phyloP scores from a whole-genome alignment of 1,140 invertebrate species.

The Adoxophyes honmai region DNA sequence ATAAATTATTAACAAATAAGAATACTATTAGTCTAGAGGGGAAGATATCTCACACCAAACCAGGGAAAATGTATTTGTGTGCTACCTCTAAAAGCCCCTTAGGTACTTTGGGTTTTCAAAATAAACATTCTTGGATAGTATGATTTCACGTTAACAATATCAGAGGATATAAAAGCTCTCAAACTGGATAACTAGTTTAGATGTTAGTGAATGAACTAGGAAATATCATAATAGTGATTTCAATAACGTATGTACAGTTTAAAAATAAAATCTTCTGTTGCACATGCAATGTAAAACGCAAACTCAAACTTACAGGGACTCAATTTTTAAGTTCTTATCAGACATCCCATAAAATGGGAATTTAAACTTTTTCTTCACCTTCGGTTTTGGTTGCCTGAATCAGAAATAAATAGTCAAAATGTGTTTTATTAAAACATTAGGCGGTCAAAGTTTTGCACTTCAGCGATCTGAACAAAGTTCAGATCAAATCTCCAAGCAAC shows the following conservation, averaged over 20 bases:
- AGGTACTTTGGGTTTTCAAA: not conserved
- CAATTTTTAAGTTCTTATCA: conserved; percentile 51
- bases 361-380: conserved; percentile 42
- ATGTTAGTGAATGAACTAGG: conserved; percentile 9
- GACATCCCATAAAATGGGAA: conserved; percentile 53
- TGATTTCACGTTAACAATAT: not conserved
- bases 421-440: not conserved
- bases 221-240: conserved; percentile 7
- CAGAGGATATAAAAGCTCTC: not conserved
- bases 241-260: not conserved
- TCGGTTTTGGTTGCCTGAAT: conserved; percentile 46
- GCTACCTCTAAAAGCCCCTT: not conserved
- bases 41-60: not conserved
- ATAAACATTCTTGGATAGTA: no score
- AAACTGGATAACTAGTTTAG: not conserved
- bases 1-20: no score
- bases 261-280: conserved; percentile 16
- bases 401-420: conserved; percentile 23
- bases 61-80: not conserved
- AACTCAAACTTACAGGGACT: conserved; percentile 53
- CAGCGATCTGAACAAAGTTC: not conserved
- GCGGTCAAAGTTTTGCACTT: not conserved
- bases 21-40: no score
- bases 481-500: conserved; percentile 1
- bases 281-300: conserved; percentile 32